A percentile compares a stretch with the other conserved stretches of the same genome.
Conservation (phyloP, 2,113 vertebrate genomes). For the Indicator indicator region DNA sequence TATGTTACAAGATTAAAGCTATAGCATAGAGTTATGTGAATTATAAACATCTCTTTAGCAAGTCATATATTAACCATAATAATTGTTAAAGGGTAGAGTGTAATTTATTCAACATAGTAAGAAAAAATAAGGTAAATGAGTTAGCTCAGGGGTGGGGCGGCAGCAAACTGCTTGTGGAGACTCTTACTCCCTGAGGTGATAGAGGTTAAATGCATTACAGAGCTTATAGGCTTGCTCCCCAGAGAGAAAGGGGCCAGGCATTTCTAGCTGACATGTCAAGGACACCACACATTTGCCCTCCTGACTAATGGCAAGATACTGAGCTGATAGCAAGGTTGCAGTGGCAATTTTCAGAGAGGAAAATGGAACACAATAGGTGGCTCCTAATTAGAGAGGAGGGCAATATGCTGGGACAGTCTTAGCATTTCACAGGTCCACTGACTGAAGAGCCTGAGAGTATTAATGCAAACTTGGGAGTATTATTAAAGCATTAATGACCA, state of each 20-base stretch:
- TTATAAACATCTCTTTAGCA: constrained; percentile 77
- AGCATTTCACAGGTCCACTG: background rate
- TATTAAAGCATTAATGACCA: background rate
- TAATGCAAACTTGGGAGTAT: background rate
- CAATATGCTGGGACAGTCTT: background rate
- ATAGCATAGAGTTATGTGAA: constrained; percentile 71
- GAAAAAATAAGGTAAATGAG: constrained; percentile 65
- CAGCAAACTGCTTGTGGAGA: constrained; percentile 67
- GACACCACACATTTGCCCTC: constrained; percentile 43
- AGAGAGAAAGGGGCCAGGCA: background rate
- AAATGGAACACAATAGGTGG: constrained; percentile 30
- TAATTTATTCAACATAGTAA: constrained; percentile 75
- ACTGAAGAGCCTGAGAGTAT: background rate
- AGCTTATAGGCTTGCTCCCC: constrained; percentile 52
- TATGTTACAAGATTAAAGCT: constrained; percentile 67
- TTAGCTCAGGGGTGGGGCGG: constrained; percentile 47
- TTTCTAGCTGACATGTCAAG: constrained; percentile 58
- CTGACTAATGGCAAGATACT: constrained; percentile 12
- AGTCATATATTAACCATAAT: constrained; percentile 68
- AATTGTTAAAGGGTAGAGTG: constrained; percentile 70
- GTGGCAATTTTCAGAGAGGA: constrained; percentile 40
- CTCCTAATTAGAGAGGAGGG: constrained; percentile 49
- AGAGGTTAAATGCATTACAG: constrained; percentile 70
- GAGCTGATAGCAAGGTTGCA: constrained; percentile 50
- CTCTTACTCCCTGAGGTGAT: constrained; percentile 64